A percentile compares a stretch with the other conserved stretches of the same genome.
These are phyloP conservation scores for Nixonia krombeini DNA, from an alignment of 1,140 invertebrate species.

Conservation along the genomic window DNA sequence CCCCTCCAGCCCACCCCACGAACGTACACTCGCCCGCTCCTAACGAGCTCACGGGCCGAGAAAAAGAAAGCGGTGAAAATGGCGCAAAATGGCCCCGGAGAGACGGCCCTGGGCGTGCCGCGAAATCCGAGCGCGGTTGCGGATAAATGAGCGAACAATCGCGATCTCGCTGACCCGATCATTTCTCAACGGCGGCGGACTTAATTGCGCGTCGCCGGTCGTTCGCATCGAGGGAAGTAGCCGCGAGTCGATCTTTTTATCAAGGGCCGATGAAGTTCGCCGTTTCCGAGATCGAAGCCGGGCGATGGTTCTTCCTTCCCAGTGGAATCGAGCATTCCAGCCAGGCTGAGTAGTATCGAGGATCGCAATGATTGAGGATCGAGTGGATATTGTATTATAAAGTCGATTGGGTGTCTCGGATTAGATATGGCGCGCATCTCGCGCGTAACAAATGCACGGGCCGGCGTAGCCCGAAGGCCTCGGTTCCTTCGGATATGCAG, in stretches of 20 bases:
- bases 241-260: too few species aligned
- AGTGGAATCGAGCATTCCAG: too few species aligned
- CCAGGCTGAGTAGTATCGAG: too few species aligned
- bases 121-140: slow-evolving; percentile 40
- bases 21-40: too few species aligned
- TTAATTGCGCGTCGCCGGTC: slow-evolving; percentile 27
- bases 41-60: slow-evolving; percentile 64
- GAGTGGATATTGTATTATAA: slow-evolving; percentile 65
- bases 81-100: slow-evolving; percentile 62
- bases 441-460: slow-evolving; percentile 70
- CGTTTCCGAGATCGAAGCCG: too few species aligned
- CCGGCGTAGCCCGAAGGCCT: slow-evolving; percentile 57
- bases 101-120: slow-evolving; percentile 58
- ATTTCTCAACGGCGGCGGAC: slow-evolving; percentile 50
- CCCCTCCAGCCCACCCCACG: too few species aligned
- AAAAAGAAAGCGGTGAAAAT: too few species aligned
- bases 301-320: too few species aligned
- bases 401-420: slow-evolving; percentile 70
- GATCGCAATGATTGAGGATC: too few species aligned
- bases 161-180: slow-evolving; percentile 50
- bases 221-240: too few species aligned
- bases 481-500: slow-evolving; percentile 45
- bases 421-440: slow-evolving; percentile 71
- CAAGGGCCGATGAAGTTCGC: too few species aligned
- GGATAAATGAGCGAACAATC: slow-evolving; percentile 46